phyloP scores from a whole-genome alignment of 2,888 invertebrate species.

The Drosophila ustulata region DNA sequence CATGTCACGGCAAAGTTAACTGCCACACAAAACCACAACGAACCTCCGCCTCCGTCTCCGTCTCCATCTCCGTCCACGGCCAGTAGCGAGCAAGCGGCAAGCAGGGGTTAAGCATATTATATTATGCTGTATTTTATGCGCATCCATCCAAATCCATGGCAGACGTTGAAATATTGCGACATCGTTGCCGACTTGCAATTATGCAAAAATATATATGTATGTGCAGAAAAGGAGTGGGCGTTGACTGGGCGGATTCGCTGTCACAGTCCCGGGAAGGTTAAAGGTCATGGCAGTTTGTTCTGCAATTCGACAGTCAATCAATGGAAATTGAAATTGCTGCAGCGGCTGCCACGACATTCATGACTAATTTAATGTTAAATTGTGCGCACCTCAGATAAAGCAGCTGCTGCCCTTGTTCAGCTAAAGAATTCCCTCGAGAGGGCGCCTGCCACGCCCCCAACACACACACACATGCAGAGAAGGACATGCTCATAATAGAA shows the following conservation, averaged over 20 bases:
- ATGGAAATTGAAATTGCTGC: constrained; percentile 61
- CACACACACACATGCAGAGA: neutral
- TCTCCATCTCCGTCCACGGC: constrained; percentile 7
- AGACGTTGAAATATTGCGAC: constrained; percentile 49
- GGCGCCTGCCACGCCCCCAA: constrained; percentile 1
- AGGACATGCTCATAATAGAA: constrained; percentile 41
- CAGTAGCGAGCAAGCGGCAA: constrained; percentile 20
- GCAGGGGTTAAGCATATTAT: constrained; percentile 58
- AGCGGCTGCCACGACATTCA: constrained; percentile 51
- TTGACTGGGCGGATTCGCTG: neutral
- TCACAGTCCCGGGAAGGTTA: constrained; percentile 18
- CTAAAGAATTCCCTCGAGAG: constrained; percentile 21
- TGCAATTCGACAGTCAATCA: constrained; percentile 52
- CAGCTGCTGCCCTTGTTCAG: constrained; percentile 17
- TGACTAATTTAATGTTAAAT: constrained; percentile 68
- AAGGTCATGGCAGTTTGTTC: constrained; percentile 34
- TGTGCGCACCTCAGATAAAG: constrained; percentile 48
- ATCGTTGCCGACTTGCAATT: constrained; percentile 55
- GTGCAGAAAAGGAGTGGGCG: constrained; percentile 2
- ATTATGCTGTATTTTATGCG: constrained; percentile 61
- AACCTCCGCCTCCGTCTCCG: neutral
- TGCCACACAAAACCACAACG: constrained; percentile 51
- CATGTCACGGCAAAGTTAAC: constrained; percentile 78
- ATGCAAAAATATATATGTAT: constrained; percentile 50
- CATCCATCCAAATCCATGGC: constrained; percentile 50